Base-by-base conservation (phyloP, 2,113 vertebrate genomes). In the Proterorhinus semilunaris region DNA sequence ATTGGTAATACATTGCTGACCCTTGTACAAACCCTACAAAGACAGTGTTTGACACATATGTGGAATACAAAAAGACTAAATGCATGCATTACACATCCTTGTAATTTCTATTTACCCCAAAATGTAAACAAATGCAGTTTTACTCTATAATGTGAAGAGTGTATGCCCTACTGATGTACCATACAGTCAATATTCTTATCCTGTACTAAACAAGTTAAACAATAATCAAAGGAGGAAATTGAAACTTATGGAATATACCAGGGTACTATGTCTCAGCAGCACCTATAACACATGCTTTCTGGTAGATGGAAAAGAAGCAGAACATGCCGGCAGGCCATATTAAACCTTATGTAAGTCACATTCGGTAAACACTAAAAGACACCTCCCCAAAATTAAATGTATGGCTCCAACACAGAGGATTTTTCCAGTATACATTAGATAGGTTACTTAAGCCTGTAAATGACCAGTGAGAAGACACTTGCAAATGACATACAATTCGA, bases 381-480 rank as follows among this genome's bases (percentile, higher is more conserved):
- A 78, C 86, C 83, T 90, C 84, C 80, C 84, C 15, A 63, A 63
- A 72, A 36, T 36, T 36, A 36, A 36, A 83, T 65, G 71, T 69
- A 86, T 81, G 75, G 76, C 81, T 87, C 79, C 83, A 80, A 74
- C 81, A 90, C 75, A 83, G 67, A 79, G 78, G 80, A 83, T 86
- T 74, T 79, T 71, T 90, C 71, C 75, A 78, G 52, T 75, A 84
- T 81, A 86, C 75, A 88, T 71, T 73, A 80, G 27, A 36, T 36
- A 36, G 27, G 27, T 36, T 36, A 36, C 79, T 83, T 83, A 91
- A 81, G 77, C 72, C 82, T 83, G 76, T 85, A 87, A 85, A 88
- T 86, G 90, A 86, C 81, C 69, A 72, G 72, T 72, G 82, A 88
- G 85, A 91, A 90, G 90, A 90, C 90, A 91, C 88, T 92, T 92